Conservation (phyloP, 2,113 vertebrate species). For the Caloenas nicobarica region DNA sequence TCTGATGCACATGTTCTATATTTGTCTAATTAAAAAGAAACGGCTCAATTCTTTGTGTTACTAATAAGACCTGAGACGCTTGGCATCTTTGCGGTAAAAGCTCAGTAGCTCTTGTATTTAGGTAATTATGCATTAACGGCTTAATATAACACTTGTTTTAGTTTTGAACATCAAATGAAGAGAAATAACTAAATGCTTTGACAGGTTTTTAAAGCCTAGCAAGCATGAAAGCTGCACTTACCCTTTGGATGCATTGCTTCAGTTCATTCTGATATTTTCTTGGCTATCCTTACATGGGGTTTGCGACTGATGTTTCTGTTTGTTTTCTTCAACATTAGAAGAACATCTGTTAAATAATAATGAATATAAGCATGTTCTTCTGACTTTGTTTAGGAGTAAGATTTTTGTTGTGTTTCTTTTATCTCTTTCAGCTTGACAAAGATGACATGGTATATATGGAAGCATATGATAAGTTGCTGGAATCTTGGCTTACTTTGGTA, state of each 20-base stretch:
- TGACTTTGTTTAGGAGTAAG: background rate
- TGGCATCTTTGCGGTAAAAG: background rate
- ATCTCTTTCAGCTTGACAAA: conserved; percentile 87
- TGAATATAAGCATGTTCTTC: background rate
- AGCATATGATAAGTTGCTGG: conserved; percentile 95
- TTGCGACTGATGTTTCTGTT: background rate
- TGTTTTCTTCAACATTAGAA: background rate
- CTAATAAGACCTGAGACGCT: background rate
- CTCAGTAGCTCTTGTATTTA: background rate
- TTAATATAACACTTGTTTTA: background rate
- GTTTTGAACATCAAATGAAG: background rate
- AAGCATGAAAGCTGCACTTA: background rate
- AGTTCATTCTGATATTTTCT: background rate
- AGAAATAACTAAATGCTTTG: background rate
- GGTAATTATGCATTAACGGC: background rate
- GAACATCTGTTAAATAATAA: background rate
- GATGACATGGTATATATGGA: conserved; percentile 99
- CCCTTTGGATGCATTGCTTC: background rate
- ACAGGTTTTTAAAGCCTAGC: background rate
- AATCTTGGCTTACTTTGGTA: conserved; percentile 95
- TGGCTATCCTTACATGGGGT: background rate
- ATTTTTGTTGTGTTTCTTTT: background rate
- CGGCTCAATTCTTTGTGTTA: background rate
- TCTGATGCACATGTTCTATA: background rate
- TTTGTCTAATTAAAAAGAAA: background rate